Percentiles rank a stretch among this genome's conserved stretches.
Conservation (phyloP, 2,113 vertebrate species). For the Saiga tatarica region DNA sequence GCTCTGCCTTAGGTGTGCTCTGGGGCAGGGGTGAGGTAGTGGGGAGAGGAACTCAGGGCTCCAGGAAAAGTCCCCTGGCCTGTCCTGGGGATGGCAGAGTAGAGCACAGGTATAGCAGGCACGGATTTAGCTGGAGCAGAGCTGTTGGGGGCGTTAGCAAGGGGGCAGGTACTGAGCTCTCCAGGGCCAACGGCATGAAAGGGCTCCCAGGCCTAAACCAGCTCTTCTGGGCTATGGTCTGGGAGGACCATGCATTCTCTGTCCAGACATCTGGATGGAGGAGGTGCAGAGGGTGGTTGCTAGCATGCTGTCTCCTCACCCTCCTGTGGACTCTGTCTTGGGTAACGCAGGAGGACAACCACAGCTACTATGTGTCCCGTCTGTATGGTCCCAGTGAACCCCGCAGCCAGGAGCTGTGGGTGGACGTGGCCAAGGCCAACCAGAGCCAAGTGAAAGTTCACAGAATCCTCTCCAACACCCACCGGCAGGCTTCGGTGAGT, state of each 20-base stretch:
- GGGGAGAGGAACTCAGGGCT: not conserved
- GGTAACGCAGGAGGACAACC: slow-evolving; percentile 88
- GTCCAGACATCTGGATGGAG: not conserved
- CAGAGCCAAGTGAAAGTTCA: slow-evolving; percentile 89
- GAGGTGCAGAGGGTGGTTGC: not conserved
- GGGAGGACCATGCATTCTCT: not conserved
- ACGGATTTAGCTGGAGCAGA: not conserved
- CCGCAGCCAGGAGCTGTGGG: slow-evolving; percentile 86
- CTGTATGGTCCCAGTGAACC: slow-evolving; percentile 86
- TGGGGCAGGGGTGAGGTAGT: fast-evolving
- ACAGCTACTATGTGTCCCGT: slow-evolving; percentile 91
- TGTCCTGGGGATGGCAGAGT: not conserved
- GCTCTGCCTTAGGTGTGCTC: not conserved
- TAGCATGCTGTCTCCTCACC: not conserved
- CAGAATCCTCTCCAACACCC: slow-evolving; percentile 92
- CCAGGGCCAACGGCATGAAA: not conserved
- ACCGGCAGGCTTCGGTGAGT: slow-evolving; percentile 94
- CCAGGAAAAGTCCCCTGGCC: not conserved
- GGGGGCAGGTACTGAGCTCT: not conserved
- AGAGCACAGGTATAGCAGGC: not conserved
- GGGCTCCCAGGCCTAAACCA: not conserved
- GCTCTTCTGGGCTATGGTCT: not conserved
- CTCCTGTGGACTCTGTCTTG: not conserved
- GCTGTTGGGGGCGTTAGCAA: not conserved
- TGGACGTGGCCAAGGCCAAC: slow-evolving; percentile 84